Conservation (phyloP, 2,888 invertebrate genomes). For the Drosophila greeni region DNA sequence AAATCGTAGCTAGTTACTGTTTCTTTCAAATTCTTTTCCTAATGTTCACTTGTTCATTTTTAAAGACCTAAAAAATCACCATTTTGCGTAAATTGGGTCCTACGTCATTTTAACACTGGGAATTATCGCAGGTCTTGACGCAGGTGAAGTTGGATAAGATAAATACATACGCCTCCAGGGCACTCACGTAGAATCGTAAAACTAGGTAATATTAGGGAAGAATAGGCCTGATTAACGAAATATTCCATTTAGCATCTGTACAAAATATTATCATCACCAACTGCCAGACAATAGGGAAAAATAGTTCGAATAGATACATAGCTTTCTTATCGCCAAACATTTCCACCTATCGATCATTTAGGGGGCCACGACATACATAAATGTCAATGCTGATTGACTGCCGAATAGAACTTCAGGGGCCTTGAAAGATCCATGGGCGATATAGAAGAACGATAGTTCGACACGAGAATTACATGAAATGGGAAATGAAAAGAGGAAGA, state of each 20-base stretch:
- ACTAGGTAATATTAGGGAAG: not conserved
- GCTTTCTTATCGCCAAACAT: constrained; percentile 2
- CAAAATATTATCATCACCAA: not conserved
- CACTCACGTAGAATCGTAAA: constrained; percentile 12
- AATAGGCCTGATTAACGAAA: not conserved
- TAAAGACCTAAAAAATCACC: not conserved
- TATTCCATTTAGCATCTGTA: constrained; percentile 12
- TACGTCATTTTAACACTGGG: constrained; percentile 5
- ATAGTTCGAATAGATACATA: not conserved
- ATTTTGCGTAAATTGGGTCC: not conserved
- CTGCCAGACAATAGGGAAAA: not conserved
- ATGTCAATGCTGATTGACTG: constrained; percentile 31
- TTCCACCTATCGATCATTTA: constrained; percentile 8
- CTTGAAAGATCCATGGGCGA: constrained; percentile 23
- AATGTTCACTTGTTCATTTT: not conserved
- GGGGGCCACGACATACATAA: constrained; percentile 5
- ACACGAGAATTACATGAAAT: constrained; percentile 23
- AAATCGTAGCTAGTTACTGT: no score
- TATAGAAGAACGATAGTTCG: constrained; percentile 9
- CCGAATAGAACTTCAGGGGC: constrained; percentile 13
- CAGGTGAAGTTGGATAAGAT: constrained; percentile 18
- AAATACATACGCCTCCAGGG: not conserved
- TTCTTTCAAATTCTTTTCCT: not conserved
- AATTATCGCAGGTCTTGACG: constrained; percentile 9
- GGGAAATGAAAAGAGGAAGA: constrained; percentile 10